A percentile compares a stretch with the other conserved stretches of the same genome.
Conservation (phyloP, 2,113 vertebrate genomes). For the Cyanoliseus patagonus region DNA sequence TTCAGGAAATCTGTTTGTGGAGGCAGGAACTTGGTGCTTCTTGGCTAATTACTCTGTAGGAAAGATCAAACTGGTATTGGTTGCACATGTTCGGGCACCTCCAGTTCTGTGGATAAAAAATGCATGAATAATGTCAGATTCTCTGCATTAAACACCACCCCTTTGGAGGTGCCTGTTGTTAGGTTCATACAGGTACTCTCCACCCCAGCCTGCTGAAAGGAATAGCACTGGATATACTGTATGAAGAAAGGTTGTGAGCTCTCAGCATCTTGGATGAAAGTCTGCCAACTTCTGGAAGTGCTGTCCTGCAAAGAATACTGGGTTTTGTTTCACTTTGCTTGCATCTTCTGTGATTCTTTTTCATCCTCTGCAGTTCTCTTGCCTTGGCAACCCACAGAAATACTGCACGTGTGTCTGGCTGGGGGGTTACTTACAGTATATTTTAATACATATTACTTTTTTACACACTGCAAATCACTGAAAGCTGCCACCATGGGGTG, state of each 20-base stretch:
- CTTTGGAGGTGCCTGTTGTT: not conserved
- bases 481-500: not conserved
- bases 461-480: not conserved
- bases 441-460: not conserved
- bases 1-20: not conserved
- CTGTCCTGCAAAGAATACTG: not conserved
- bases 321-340: not conserved
- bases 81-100: not conserved
- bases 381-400: constrained; percentile 14
- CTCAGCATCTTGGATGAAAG: not conserved
- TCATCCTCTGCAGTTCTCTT: not conserved
- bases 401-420: accelerated
- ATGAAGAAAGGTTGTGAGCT: not conserved
- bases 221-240: not conserved
- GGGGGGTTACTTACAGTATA: not conserved
- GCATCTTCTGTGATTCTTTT: not conserved
- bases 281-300: not conserved
- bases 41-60: not conserved
- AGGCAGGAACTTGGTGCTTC: not conserved
- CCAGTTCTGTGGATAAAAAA: not conserved
- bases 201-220: not conserved
- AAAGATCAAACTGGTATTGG: not conserved
- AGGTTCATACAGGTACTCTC: not conserved
- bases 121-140: not conserved
- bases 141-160: not conserved